Evolutionary conservation across 1,140 invertebrate genomes (phyloP).

Genomic region (Drosophila rufa): DNA sequence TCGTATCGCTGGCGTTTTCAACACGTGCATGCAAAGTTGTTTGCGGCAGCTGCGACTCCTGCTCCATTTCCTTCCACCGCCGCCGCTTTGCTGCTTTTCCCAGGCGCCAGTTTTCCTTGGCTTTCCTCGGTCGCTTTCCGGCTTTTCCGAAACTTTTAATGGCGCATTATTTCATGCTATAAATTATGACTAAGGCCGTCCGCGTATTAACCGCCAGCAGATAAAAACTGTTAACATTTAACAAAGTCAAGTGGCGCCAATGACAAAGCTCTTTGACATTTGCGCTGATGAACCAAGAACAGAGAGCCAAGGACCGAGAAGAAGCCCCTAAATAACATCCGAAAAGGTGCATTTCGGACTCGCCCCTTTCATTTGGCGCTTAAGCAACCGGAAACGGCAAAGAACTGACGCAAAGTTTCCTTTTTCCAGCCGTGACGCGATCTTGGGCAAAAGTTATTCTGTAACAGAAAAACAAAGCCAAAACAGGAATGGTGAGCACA

Average conservation of each 20-base stretch:
- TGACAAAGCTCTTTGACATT: constrained; percentile 55
- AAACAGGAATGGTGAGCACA: constrained; percentile 55
- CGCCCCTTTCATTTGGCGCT: constrained; percentile 35
- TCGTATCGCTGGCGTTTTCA: constrained; percentile 74
- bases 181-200: constrained; percentile 72
- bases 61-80: constrained; percentile 17
- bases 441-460: constrained; percentile 48
- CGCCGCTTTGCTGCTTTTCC: constrained; percentile 1
- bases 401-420: constrained; percentile 38
- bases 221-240: constrained; percentile 78
- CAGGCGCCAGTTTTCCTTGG: constrained; percentile 39
- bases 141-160: constrained; percentile 72
- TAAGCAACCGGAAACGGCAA: constrained; percentile 38
- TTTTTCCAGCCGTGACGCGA: constrained; percentile 31
- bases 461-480: constrained; percentile 32
- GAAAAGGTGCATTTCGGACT: constrained; percentile 24
- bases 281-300: constrained; percentile 43
- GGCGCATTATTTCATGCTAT: constrained; percentile 78
- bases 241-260: constrained; percentile 62
- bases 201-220: constrained; percentile 53
- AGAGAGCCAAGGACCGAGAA: not conserved
- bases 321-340: constrained; percentile 8
- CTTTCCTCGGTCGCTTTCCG: constrained; percentile 11
- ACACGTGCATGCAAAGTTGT: constrained; percentile 79
- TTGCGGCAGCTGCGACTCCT: constrained; percentile 59